A percentile compares a stretch with the other conserved stretches of the same genome.
These are phyloP conservation scores for Azorinus chamasolen DNA, from an alignment of 2,888 invertebrate genomes.

Conservation along the genomic window DNA sequence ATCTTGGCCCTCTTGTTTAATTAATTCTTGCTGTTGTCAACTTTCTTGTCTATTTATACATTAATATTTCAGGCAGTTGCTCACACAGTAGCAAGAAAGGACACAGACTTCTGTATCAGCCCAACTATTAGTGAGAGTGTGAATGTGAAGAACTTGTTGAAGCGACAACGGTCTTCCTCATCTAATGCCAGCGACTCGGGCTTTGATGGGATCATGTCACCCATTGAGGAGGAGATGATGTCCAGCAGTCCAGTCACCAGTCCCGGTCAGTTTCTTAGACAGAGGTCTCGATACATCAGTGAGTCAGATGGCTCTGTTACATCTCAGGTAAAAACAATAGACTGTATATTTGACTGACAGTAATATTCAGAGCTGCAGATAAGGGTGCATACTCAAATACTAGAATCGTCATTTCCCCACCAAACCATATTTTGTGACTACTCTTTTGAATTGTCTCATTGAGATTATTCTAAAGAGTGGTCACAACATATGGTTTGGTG, in stretches of 20 bases:
- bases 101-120: constrained; percentile 85
- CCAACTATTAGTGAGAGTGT: constrained; percentile 84
- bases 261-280: constrained; percentile 18
- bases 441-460: no score
- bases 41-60: no score
- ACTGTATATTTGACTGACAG: background rate
- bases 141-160: constrained; percentile 84
- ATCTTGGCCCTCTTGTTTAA: no score
- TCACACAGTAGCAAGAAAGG: constrained; percentile 84
- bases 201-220: constrained; percentile 49
- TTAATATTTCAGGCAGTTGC: constrained; percentile 17
- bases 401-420: no score
- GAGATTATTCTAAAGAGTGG: no score
- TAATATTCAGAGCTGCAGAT: no score
- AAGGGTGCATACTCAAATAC: no score
- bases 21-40: no score
- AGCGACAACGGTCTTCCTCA: constrained; percentile 80
- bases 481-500: no score
- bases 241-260: constrained; percentile 66
- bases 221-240: constrained; percentile 78
- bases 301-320: constrained; percentile 77
- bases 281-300: constrained; percentile 66
- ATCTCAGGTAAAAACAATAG: constrained; percentile 71
- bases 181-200: constrained; percentile 70
- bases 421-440: no score